Conservation (phyloP, 2,888 invertebrate genomes). For the Junonia oenone region DNA sequence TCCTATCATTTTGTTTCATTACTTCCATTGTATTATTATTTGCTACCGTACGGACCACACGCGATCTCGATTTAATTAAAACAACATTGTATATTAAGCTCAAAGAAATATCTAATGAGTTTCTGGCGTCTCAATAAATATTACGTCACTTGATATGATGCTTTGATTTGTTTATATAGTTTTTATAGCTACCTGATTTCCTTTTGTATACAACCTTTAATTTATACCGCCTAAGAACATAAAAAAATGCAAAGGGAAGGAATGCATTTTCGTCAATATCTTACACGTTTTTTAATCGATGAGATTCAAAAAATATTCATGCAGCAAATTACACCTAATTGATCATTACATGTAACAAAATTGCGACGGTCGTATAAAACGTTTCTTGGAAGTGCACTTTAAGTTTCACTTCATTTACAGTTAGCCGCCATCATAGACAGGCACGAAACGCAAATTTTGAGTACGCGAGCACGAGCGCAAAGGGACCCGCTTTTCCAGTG, state of each 20-base stretch:
- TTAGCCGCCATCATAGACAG: conserved; percentile 47
- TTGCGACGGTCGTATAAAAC: conserved; percentile 16
- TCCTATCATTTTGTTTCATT: conserved; percentile 45
- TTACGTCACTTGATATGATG: conserved; percentile 49
- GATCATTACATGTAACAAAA: conserved; percentile 8
- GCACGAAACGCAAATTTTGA: conserved; percentile 64
- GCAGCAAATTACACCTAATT: conserved; percentile 13
- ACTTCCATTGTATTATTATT: conserved; percentile 40
- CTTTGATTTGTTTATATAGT: conserved; percentile 32
- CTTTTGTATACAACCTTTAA: neutral
- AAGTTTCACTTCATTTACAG: conserved; percentile 41
- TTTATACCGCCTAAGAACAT: neutral
- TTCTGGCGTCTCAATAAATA: conserved; percentile 54
- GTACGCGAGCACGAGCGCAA: conserved; percentile 44
- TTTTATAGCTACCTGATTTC: conserved; percentile 21
- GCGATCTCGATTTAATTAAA: conserved; percentile 66
- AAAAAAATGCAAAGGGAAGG: neutral
- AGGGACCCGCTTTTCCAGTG: conserved; percentile 58
- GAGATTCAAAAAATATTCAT: conserved; percentile 1
- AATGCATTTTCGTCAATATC: neutral
- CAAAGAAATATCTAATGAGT: conserved; percentile 53
- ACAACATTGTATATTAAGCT: conserved; percentile 58
- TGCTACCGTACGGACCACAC: conserved; percentile 67
- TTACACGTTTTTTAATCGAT: neutral
- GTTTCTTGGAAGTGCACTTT: conserved; percentile 32